phyloP scores from a whole-genome alignment of 2,888 invertebrate species.

The Melieria omissa region DNA sequence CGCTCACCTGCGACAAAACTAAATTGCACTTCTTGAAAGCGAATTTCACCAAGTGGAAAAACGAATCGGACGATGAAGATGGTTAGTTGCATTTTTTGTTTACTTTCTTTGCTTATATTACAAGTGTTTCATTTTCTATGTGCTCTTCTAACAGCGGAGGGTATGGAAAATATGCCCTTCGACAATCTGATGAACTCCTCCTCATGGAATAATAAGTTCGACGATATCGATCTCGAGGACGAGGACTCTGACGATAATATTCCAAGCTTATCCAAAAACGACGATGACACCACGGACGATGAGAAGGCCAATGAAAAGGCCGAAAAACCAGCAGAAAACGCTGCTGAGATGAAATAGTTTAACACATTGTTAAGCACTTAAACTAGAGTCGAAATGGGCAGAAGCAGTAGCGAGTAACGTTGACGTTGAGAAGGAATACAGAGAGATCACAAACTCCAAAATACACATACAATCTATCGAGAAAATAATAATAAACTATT shows the following conservation, averaged over 20 bases:
- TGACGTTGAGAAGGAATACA: constrained; percentile 39
- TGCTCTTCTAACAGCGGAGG: constrained; percentile 32
- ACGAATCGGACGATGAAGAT: constrained; percentile 93
- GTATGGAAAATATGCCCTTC: constrained; percentile 48
- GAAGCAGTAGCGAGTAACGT: constrained; percentile 10
- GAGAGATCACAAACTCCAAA: constrained; percentile 33
- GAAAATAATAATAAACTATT: constrained; percentile 23
- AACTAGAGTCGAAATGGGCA: constrained; percentile 45
- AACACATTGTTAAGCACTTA: constrained; percentile 42
- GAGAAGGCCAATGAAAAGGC: constrained; percentile 56
- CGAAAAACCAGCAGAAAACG: constrained; percentile 44
- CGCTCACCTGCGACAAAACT: constrained; percentile 85
- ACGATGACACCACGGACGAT: constrained; percentile 59
- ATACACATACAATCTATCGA: constrained; percentile 31
- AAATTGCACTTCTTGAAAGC: constrained; percentile 97
- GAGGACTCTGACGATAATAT: constrained; percentile 80
- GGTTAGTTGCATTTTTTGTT: constrained; percentile 51
- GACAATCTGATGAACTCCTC: constrained; percentile 49
- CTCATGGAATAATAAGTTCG: constrained; percentile 68
- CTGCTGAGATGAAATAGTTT: constrained; percentile 46
- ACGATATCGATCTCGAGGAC: constrained; percentile 75
- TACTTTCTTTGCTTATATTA: neutral
- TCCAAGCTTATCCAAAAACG: constrained; percentile 63
- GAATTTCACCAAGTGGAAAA: constrained; percentile 98
- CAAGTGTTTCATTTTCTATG: too few species aligned